Evolutionary conservation across 2,797 vertebrate species (phyloP), one percentile per base, ranked within the genome.

Genomic region (Sebastes minor): DNA sequence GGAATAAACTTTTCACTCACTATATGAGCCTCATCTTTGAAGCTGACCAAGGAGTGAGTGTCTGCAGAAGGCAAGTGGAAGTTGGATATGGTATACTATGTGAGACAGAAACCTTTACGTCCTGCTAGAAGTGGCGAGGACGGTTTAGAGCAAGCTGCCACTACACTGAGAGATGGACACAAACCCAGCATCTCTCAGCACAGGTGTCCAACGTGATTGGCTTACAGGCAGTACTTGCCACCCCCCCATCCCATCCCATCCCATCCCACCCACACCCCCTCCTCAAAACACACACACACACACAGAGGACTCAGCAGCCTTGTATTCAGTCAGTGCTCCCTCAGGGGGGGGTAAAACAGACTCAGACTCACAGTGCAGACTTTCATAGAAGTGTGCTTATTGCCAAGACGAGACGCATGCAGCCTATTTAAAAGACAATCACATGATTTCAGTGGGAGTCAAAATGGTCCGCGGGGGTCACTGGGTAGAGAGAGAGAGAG

Each of bases 161-260:
- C 35, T 38, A 38, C 35, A 16, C 72, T 60, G 65, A 85, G 77
- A 82, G 65, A 70, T 46, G 55, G 70, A 61, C 32, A 71, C 60
- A 80, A 80, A 76, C 59, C 65, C 38, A 42, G 38, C 77, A 64
- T 81, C 63, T 62, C 56, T 61, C 76, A 72, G 85, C 88, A 85
- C 94, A 95, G 94, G 94, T 95, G 93, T 92, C 81, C 85, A 63
- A 85, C 86, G 84, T 90, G 93, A 94, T 95, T 95, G 93, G 92
- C 85, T 91, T 91, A 71, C 74, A 78, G 74, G 82, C 87, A 82
- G 83, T 25, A 33, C 73, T 79, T 60, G 52, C 49, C 55, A 27
- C 46, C 69, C 11, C 74, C 61, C 20, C 42, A 28, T 25, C 5
- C 27, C 27, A 28, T 28, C 28, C 33, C 4, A 35, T 35, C 69